Evolutionary conservation across 30 jellyfish, hydroid and myxozoan genomes (phyloP), one percentile per base, ranked within the genome.

Genomic region (Cassiopea xamachana): DNA sequence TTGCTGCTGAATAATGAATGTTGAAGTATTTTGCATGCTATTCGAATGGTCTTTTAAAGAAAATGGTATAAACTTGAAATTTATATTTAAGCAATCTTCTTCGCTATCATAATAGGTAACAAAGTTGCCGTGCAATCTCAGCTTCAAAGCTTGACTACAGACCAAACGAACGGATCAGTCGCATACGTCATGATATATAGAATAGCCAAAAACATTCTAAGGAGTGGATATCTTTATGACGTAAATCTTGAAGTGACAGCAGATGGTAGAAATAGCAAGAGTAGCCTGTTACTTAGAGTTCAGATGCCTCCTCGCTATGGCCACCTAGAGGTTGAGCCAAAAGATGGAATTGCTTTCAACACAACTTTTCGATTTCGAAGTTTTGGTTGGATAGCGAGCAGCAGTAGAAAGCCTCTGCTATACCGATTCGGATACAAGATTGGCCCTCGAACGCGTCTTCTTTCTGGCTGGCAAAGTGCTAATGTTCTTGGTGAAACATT

Each of bases 321-420:
- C 1, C 70, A 46, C 0, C 18, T 87, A 7, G 69, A 46, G 13
- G 84, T 77, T 1, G 73, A 48, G 71, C 94, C 94, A 39, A 46
- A 55, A 62, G 78, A 60, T 15, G 94, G 89, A 3, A 49, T 43
- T 19, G 94, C 94, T 67, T 87, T 16, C 68, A 50, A 87, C 48
- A 87, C 94, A 15, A 87, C 85, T 48, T 87, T 87, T 79, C 79
- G 94, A 19, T 48, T 87, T 9, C 43, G 94, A 77, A 75, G 84
- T 9, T 70, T 1, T 48, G 89, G 79, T 4, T 87, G 94, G 94
- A 62, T 87, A 15, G 94, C 81, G 72, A 43, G 64, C 50, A 48
- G 48, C 4, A 50, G 19, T 13, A 60, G 59, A 2, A 67, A 69
- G 80, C 94, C 94, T 3, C 60, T 87, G 49, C 89, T 58, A 4